Evolutionary conservation across 2,113 vertebrate genomes (phyloP).

Genomic region (Dinomys branickii): DNA sequence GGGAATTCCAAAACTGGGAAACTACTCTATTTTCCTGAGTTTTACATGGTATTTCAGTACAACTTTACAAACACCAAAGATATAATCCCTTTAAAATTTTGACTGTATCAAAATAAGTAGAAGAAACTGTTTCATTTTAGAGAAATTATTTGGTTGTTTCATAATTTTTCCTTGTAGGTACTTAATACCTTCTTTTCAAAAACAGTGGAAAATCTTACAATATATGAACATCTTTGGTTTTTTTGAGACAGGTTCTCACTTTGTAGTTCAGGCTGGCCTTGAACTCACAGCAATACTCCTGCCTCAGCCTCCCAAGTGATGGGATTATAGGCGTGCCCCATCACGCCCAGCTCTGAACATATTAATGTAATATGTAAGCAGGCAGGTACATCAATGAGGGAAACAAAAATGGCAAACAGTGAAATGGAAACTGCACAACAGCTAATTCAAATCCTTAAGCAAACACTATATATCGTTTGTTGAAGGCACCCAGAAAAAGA

Average conservation of each 20-base stretch:
- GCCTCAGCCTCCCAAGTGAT: not conserved
- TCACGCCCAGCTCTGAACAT: not conserved
- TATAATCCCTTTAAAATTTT: not conserved
- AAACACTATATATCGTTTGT: conserved; percentile 1
- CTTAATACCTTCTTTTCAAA: conserved; percentile 22
- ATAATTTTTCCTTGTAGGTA: not conserved
- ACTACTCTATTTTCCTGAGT: not conserved
- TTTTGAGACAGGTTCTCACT: not conserved
- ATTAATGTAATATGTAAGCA: conserved; percentile 32
- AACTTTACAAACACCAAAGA: conserved; percentile 8
- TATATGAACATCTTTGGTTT: not conserved
- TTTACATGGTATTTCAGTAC: not conserved
- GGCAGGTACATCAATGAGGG: not conserved
- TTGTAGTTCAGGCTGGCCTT: not conserved
- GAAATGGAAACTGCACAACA: not conserved
- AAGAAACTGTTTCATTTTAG: not conserved
- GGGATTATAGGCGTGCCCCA: not conserved
- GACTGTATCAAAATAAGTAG: not conserved
- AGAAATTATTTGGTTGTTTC: conserved; percentile 37
- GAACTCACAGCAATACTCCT: not conserved
- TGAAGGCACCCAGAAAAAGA: conserved; percentile 23
- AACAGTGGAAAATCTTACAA: conserved; percentile 5
- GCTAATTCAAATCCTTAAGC: conserved; percentile 11
- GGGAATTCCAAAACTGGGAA: not conserved
- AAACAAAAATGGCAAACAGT: conserved; percentile 32